Evolutionary conservation across 2,797 vertebrate species (phyloP), one percentile per base, ranked within the genome.

Genomic region (Vultur gryphus): DNA sequence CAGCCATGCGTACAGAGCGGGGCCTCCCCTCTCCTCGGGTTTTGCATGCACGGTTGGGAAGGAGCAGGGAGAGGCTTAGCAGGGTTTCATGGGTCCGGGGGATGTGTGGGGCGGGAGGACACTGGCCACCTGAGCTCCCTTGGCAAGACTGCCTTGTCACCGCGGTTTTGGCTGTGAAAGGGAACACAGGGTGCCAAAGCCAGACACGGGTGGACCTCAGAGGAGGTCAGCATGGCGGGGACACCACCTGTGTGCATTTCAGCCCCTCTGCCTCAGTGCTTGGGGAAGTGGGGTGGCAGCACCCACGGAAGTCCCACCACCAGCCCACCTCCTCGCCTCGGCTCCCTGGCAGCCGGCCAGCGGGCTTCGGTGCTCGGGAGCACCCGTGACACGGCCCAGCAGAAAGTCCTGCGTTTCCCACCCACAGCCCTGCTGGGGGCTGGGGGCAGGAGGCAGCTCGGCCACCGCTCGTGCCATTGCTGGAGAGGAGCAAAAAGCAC

Each of bases 1-100:
- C 71, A 66, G 43, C 41, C 52, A 9, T 0, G 1, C 0, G 2
- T 48, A 11, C 10, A 18, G 80, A 55, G 52, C 7, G 2, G 41
- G 28, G 23, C 39, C n/a, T 55, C 11, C 35, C 31, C 11, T 44
- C 14, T 55, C n/a, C 57, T 51, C 3, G 1, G 21, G 20, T 48
- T 52, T 90, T 58, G 33, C 33, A 12, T 58, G 48, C 7, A 13
- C 0, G 1, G 14, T 39, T 84, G 48, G 64, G 73, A 79, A 89
- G 55, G 29, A 89, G 62, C 52, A 49, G 33, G 26, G 37, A 62
- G 67, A 76, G 37, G 33, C 43, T 82, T 70, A 28, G 65, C 24
- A 48, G 48, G 55, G 28, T 65, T 72, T 70, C 2, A 0, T 49
- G 65, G 35, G 25, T 54, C 44, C 0, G 0, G 44, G 28, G 18